A percentile compares a stretch with the other conserved stretches of the same genome.
Conservation (phyloP, 2,888 invertebrate genomes). For the Branchipolynoe longqiensis region DNA sequence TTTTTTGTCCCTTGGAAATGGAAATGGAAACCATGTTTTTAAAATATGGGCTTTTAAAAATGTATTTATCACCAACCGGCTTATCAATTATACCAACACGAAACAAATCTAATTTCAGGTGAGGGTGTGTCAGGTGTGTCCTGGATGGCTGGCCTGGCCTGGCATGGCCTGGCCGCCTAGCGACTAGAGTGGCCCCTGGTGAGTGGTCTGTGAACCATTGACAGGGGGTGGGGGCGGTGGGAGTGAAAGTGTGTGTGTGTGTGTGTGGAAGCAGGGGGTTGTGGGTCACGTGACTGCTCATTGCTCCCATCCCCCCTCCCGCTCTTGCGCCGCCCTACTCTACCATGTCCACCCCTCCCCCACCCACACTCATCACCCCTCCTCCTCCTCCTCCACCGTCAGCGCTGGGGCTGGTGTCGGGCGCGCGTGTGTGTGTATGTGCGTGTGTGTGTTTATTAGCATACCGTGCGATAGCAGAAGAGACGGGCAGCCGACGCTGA, state of each 20-base stretch:
- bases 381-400: neutral
- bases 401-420: neutral
- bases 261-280: neutral
- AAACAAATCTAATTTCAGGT: too few relatives aligned
- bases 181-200: neutral
- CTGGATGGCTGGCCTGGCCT: too few relatives aligned
- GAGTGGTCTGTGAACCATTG: conserved; percentile 15
- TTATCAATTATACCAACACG: too few relatives aligned
- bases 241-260: neutral
- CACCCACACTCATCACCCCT: neutral
- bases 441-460: conserved; percentile 22
- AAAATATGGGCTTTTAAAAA: too few relatives aligned
- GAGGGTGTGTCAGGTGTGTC: too few relatives aligned
- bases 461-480: too few relatives aligned
- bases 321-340: too few relatives aligned
- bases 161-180: too few relatives aligned
- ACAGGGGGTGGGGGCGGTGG: neutral
- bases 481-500: too few relatives aligned
- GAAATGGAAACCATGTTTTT: too few relatives aligned
- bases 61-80: too few relatives aligned
- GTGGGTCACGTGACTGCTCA: conserved; percentile 14
- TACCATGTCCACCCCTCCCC: neutral
- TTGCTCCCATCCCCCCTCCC: neutral
- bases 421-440: neutral
- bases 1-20: too few relatives aligned